phyloP scores from a whole-genome alignment of 2,888 invertebrate genomes.

The Matsumyia berberina region DNA sequence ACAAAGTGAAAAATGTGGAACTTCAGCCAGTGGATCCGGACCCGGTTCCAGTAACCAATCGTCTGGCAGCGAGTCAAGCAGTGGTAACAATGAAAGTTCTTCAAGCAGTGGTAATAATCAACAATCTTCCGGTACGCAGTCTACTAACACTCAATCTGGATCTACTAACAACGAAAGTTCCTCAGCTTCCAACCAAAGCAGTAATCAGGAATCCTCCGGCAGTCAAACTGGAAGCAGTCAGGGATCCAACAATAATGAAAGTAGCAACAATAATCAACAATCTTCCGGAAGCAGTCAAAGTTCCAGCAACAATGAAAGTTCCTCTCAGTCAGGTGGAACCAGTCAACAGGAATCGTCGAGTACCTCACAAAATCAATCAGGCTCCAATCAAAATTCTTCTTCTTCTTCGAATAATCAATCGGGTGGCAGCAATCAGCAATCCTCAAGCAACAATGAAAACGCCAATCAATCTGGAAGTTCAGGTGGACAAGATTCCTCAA shows the following conservation, averaged over 20 bases:
- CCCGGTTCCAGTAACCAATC: neutral
- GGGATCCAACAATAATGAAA: too few relatives aligned
- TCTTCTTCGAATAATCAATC: neutral
- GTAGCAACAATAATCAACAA: conserved; percentile 57
- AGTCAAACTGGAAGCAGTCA: neutral
- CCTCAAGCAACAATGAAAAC: neutral
- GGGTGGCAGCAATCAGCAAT: conserved; percentile 4
- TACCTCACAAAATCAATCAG: conserved; percentile 29
- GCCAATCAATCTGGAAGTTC: conserved; percentile 11
- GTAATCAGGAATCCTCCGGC: too few relatives aligned
- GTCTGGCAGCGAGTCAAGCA: neutral
- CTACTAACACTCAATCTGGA: conserved; percentile 4
- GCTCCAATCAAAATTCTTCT: conserved; percentile 36
- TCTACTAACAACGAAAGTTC: conserved; percentile 9
- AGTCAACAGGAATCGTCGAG: conserved; percentile 28
- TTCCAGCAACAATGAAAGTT: conserved; percentile 10
- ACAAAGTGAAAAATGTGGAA: conserved; percentile 80
- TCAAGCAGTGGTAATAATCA: conserved; percentile 8
- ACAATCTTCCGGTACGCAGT: conserved; percentile 23
- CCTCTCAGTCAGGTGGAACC: conserved; percentile 11
- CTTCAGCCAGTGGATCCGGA: neutral
- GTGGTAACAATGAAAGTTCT: conserved; percentile 12
- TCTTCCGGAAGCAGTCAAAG: conserved; percentile 21
- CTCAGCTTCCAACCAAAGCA: conserved; percentile 20
- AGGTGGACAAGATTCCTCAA: conserved; percentile 8